Conservation (phyloP, 2,888 invertebrate genomes). For the Netelia virgata region DNA sequence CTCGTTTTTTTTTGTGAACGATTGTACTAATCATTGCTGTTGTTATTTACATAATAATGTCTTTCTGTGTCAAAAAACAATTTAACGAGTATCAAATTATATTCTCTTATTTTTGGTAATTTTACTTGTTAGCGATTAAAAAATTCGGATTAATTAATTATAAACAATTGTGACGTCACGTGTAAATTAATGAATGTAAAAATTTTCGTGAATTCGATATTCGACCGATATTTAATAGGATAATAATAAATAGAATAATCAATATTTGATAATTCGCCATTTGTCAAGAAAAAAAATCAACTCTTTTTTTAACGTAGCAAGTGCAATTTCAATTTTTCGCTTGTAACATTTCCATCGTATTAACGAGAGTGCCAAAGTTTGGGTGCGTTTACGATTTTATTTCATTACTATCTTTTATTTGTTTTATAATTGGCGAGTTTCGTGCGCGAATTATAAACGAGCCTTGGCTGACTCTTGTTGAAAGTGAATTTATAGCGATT, state of each 20-base stretch:
- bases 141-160: too few relatives aligned
- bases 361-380: background rate
- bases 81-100: too few relatives aligned
- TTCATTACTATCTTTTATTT: background rate
- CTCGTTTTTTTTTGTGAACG: constrained; percentile 27
- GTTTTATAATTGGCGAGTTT: constrained; percentile 13
- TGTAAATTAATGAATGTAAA: background rate
- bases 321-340: background rate
- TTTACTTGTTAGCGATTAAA: too few relatives aligned
- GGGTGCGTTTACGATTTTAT: background rate
- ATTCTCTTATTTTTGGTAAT: too few relatives aligned
- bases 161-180: background rate
- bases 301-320: background rate
- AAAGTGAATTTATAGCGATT: constrained; percentile 45
- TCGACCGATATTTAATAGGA: background rate
- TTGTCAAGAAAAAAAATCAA: too few relatives aligned
- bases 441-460: constrained; percentile 17
- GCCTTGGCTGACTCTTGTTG: constrained; percentile 32
- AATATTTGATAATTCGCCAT: too few relatives aligned
- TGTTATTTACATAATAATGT: constrained; percentile 30
- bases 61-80: background rate
- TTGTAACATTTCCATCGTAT: background rate
- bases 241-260: too few relatives aligned
- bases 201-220: background rate
- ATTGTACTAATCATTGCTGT: constrained; percentile 39